These are phyloP conservation scores for Pitangus sulphuratus DNA, from an alignment of 2,797 vertebrate genomes.

Conservation along the genomic window DNA sequence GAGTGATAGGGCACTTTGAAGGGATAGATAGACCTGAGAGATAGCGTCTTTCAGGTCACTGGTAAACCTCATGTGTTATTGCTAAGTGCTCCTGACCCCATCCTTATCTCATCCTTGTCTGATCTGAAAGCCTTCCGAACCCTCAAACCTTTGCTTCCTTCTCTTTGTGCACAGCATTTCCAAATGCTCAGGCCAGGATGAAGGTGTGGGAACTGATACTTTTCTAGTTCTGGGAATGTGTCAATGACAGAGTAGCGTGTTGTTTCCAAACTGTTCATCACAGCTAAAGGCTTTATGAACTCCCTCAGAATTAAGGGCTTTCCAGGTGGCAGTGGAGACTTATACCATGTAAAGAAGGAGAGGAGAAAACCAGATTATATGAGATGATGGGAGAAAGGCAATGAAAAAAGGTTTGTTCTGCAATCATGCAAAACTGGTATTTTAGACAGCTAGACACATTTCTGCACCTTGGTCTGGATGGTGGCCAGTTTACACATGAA, in stretches of 20 bases:
- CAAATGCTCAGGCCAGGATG: rapidly evolving
- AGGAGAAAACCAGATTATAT: background rate
- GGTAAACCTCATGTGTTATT: background rate
- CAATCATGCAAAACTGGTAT: background rate
- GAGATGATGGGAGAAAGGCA: background rate
- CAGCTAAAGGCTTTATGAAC: background rate
- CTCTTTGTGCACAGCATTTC: background rate
- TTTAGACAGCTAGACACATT: background rate
- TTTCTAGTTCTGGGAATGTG: background rate
- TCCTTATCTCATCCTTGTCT: background rate
- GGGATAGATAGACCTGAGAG: background rate
- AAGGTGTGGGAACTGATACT: background rate
- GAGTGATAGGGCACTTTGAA: background rate
- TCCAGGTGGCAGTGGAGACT: background rate
- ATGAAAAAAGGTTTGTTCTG: background rate
- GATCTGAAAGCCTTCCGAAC: background rate
- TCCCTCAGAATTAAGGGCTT: background rate
- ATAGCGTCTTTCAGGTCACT: background rate
- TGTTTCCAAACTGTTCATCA: background rate
- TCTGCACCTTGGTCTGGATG: background rate
- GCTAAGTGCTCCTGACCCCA: background rate
- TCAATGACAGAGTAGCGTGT: background rate
- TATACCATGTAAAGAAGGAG: background rate
- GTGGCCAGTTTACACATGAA: background rate
- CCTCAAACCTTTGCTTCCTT: background rate